Evolutionary conservation across 2,888 invertebrate genomes (phyloP).

Genomic region (Scaptomyza reducta): DNA sequence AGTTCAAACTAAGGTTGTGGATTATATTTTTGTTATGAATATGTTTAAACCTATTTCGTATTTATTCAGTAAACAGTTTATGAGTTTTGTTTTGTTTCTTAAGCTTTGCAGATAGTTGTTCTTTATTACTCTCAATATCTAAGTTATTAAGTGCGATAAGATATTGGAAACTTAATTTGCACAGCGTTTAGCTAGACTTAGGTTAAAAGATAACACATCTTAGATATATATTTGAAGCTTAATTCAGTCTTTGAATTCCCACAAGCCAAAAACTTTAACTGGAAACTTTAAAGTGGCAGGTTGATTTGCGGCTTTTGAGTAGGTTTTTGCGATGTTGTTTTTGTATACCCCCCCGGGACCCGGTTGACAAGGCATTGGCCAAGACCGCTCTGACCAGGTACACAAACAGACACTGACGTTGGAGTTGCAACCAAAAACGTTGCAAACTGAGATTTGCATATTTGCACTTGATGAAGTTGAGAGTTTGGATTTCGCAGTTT

Average conservation of each 20-base stretch:
- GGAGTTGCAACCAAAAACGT: conserved; percentile 11
- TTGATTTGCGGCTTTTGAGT: conserved; percentile 46
- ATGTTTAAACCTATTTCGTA: no score
- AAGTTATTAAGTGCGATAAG: not conserved
- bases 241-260: conserved; percentile 19
- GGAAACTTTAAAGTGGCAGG: conserved; percentile 33
- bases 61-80: no score
- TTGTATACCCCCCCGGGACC: no score
- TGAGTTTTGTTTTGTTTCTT: not conserved
- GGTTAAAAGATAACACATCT: not conserved
- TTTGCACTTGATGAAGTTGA: conserved; percentile 74
- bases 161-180: not conserved
- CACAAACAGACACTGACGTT: not conserved
- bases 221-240: not conserved
- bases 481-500: conserved; percentile 38
- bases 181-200: not conserved
- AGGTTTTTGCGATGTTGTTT: conserved; percentile 36
- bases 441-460: conserved; percentile 65
- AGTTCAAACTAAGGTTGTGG: not conserved
- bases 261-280: not conserved
- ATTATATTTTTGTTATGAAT: no score
- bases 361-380: conserved; percentile 20
- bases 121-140: not conserved
- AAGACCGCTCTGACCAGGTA: conserved; percentile 3
- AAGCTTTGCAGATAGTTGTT: not conserved